Evolutionary conservation across 2,113 vertebrate genomes (phyloP), one percentile per base, ranked within the genome.

Genomic region (Thryonomys swinderianus): DNA sequence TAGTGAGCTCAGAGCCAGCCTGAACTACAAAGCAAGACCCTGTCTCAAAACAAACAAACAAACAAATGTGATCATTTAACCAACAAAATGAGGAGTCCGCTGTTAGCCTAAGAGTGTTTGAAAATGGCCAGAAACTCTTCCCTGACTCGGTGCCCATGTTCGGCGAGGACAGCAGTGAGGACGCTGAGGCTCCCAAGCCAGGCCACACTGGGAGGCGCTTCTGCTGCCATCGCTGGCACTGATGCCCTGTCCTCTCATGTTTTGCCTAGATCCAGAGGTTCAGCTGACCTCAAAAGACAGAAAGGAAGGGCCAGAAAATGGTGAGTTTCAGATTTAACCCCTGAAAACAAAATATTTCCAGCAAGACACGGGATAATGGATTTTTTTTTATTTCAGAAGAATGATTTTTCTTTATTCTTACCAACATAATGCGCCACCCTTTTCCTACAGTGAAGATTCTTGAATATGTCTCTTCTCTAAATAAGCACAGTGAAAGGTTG

Each of bases 401-500:
- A 73, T 86, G 23, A 32, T 69, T 55, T 91, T 93, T 96, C 67
- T 96, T 97, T 96, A 89, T 96, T 94, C 92, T 93, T 57, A 89
- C 61, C 78, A 88, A 92, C 88, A 89, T 76, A 94, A 86, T 87
- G 86, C 79, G 87, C 53, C 81, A 55, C 76, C 89, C 83, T 95
- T 61, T 81, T 94, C 91, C 92, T 95, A 71, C 83, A 78, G 74
- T 59, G 92, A 80, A 91, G 80, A 93, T 62, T 95, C 96, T 97
- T 93, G 84, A 96, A 95, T 94, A 73, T 83, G 59, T 94, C 62
- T 96, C 45, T 96, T 92, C 95, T 91, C 90, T 95, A 97, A 97
- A 96, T 93, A 97, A 96, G 94, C 94, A 85, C 73, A 94, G 74
- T 20, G 32, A 96, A 98, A 98, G 95, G 94, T 96, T 97, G 89